Conservation (phyloP, 2,888 invertebrate species). For the Stenichneumon culpator region DNA sequence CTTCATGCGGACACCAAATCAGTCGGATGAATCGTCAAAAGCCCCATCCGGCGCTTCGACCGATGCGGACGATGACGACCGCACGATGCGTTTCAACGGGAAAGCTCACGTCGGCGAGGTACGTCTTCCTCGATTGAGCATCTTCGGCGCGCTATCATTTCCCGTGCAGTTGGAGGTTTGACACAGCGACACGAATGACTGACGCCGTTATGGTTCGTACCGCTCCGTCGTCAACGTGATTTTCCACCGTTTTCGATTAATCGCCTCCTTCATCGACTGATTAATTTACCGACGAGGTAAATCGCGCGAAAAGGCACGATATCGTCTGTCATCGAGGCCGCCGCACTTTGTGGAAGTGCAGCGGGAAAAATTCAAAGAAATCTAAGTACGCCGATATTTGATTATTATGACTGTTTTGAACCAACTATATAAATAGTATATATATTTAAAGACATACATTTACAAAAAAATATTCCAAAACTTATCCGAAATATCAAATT, state of each 20-base stretch:
- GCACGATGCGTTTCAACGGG: slow-evolving; percentile 45
- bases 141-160: slow-evolving; percentile 53
- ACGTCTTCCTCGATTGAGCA: slow-evolving; percentile 33
- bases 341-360: no score
- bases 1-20: slow-evolving; percentile 69
- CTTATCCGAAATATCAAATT: no score
- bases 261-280: neutral
- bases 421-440: no score
- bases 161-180: neutral
- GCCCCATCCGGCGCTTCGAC: slow-evolving; percentile 48
- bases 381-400: no score
- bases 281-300: neutral
- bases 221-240: neutral
- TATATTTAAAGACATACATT: no score
- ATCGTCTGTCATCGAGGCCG: neutral
- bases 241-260: neutral
- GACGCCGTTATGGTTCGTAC: neutral
- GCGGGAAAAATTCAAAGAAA: no score
- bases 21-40: slow-evolving; percentile 75
- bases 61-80: slow-evolving; percentile 57
- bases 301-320: neutral
- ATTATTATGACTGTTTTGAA: no score
- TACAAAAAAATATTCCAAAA: no score
- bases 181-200: neutral
- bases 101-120: slow-evolving; percentile 25